phyloP scores from a whole-genome alignment of 2,113 vertebrate genomes.

The Anolis sagrei region DNA sequence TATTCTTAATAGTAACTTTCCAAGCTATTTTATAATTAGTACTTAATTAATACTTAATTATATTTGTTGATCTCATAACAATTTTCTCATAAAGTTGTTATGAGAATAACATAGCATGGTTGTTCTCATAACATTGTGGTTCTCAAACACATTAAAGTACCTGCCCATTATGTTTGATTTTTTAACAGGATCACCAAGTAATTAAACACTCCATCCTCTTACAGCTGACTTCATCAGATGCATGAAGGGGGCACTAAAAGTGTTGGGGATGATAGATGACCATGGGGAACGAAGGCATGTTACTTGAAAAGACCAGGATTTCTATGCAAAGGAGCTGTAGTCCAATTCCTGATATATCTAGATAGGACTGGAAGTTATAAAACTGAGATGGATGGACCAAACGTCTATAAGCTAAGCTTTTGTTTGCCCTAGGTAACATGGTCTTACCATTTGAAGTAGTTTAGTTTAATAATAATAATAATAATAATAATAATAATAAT shows the following conservation, averaged over 20 bases:
- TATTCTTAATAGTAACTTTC: background rate
- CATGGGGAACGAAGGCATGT: too few relatives aligned
- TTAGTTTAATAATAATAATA: too few relatives aligned
- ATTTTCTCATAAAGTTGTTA: background rate
- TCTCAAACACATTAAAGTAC: background rate
- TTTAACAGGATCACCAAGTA: background rate
- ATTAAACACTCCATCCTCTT: background rate
- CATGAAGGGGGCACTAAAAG: background rate
- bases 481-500: too few relatives aligned
- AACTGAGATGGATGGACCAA: too few relatives aligned
- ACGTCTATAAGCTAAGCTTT: too few relatives aligned
- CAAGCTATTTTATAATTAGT: background rate
- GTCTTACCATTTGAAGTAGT: too few relatives aligned
- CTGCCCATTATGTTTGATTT: background rate
- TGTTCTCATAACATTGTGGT: background rate
- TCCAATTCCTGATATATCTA: too few relatives aligned
- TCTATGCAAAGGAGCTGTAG: too few relatives aligned
- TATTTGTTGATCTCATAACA: background rate
- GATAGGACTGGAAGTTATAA: too few relatives aligned
- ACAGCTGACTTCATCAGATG: background rate
- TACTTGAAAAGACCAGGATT: too few relatives aligned
- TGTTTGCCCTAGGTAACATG: too few relatives aligned
- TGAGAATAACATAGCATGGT: background rate
- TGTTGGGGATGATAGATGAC: background rate
- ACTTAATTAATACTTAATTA: background rate